Percentiles rank a stretch among this genome's conserved stretches.
Evolutionary conservation across 1,140 invertebrate species (phyloP).

Genomic region (Drosophila funebris): DNA sequence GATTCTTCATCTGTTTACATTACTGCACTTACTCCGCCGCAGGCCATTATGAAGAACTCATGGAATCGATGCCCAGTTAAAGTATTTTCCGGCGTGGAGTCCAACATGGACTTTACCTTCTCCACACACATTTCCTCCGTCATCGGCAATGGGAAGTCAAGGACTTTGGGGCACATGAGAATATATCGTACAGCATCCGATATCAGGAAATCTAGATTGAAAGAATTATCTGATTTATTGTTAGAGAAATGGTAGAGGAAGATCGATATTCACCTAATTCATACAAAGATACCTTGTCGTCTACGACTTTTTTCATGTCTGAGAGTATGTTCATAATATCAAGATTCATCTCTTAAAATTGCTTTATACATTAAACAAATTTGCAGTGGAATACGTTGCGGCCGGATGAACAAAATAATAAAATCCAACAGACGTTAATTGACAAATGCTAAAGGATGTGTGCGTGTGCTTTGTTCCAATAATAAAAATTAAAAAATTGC

Average conservation of each 20-base stretch:
- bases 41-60: neutral
- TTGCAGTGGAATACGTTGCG: neutral
- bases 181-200: neutral
- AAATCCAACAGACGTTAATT: too few relatives aligned
- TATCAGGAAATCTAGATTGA: neutral
- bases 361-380: too few relatives aligned
- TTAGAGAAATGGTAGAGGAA: neutral
- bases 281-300: neutral
- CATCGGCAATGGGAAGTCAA: neutral
- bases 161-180: neutral
- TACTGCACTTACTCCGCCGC: neutral
- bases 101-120: neutral
- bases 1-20: neutral
- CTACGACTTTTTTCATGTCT: neutral
- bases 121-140: neutral
- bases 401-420: too few relatives aligned
- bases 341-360: neutral
- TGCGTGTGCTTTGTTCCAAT: neutral
- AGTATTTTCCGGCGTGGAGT: neutral
- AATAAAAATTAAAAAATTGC: neutral
- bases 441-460: neutral
- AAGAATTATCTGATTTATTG: neutral
- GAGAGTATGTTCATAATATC: neutral
- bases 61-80: neutral
- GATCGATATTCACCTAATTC: neutral